Percentiles rank a stretch among this genome's conserved stretches.
Evolutionary conservation across 2,113 vertebrate species (phyloP).

Genomic region (Megalops atlanticus): DNA sequence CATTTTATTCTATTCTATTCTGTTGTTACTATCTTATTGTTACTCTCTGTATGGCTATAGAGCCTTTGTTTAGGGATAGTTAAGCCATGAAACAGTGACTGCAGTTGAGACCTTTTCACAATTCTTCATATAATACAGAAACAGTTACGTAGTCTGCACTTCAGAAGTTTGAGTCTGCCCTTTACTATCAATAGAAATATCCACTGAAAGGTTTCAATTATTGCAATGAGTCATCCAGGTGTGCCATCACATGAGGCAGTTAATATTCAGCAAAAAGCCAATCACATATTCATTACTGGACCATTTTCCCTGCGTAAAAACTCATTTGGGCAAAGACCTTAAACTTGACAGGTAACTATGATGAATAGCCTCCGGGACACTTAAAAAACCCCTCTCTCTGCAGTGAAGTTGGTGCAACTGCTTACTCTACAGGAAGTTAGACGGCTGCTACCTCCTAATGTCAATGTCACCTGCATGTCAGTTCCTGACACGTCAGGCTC

Average conservation of each 20-base stretch:
- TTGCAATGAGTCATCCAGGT: neutral
- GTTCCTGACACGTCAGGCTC: constrained; percentile 14
- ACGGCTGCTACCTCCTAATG: neutral
- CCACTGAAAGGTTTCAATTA: neutral
- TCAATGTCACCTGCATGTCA: constrained; percentile 11
- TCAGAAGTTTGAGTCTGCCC: neutral
- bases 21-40: too few species aligned
- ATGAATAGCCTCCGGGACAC: constrained; percentile 19
- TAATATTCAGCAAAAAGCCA: constrained; percentile 8
- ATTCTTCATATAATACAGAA: neutral
- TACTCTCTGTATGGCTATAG: too few species aligned
- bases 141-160: too few species aligned
- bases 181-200: constrained; percentile 1
- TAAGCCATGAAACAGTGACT: too few species aligned
- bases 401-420: neutral
- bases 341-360: constrained; percentile 20
- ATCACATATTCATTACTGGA: constrained; percentile 28
- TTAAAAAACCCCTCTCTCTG: neutral
- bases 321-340: constrained; percentile 8
- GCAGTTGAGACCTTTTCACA: neutral
- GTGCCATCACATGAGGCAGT: constrained; percentile 3
- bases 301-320: constrained; percentile 26
- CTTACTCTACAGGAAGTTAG: neutral
- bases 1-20: too few species aligned
- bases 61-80: too few species aligned